A percentile compares a stretch with the other conserved stretches of the same genome.
These are phyloP conservation scores for Tetragnatha montana DNA, from an alignment of 2,888 invertebrate species.

Conservation along the genomic window DNA sequence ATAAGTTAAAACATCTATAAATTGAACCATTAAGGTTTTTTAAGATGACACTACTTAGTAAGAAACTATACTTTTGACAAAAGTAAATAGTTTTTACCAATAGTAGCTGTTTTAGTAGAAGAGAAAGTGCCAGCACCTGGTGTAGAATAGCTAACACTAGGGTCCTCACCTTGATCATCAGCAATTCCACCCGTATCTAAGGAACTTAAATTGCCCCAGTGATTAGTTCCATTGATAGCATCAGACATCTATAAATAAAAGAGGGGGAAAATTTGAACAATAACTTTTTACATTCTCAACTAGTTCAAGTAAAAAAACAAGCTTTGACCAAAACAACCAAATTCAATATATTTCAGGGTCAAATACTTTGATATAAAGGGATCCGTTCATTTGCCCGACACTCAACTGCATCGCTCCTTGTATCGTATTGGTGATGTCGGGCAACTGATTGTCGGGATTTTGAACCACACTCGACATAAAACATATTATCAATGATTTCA, in stretches of 20 bases:
- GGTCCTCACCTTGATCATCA: constrained; percentile 39
- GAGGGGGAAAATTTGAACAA: not conserved
- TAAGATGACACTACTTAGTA: not conserved
- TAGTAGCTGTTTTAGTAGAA: constrained; percentile 32
- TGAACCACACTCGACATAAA: too few species aligned
- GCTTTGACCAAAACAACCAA: too few species aligned
- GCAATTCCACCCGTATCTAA: not conserved
- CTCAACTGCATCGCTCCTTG: too few species aligned
- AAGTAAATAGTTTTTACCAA: constrained; percentile 37
- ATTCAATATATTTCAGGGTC: too few species aligned
- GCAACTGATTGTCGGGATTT: too few species aligned
- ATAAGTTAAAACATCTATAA: not conserved
- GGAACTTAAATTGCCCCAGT: constrained; percentile 13
- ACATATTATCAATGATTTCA: too few species aligned
- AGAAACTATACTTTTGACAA: not conserved
- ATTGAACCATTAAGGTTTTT: not conserved
- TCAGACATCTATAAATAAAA: constrained; percentile 20
- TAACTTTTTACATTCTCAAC: too few species aligned
- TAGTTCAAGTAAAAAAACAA: too few species aligned
- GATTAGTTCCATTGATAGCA: constrained; percentile 29
- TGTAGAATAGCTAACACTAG: constrained; percentile 19
- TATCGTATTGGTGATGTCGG: too few species aligned
- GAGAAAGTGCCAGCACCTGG: constrained; percentile 3
- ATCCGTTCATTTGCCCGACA: too few species aligned
- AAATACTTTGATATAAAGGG: too few species aligned